phyloP scores from a whole-genome alignment of 2,113 vertebrate genomes.

The Polypterus bichir region DNA sequence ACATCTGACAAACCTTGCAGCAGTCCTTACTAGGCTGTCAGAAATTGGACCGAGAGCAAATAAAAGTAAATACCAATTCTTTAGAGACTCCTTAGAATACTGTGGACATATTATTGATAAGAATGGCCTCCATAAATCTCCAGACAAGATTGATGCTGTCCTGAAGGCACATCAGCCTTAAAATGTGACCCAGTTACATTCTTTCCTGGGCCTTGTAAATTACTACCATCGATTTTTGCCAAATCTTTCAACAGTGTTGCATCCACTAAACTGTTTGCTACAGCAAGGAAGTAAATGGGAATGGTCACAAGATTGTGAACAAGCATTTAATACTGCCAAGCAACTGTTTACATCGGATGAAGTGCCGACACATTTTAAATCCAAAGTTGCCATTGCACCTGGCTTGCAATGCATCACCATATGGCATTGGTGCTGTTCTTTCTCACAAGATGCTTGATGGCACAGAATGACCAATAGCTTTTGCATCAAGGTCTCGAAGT shows the following conservation, averaged over 20 bases:
- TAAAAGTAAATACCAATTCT: conserved; percentile 12
- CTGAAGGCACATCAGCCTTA: conserved; percentile 1
- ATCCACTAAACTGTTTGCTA: conserved; percentile 8
- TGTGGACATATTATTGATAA: conserved; percentile 17
- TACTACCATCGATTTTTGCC: conserved; percentile 13
- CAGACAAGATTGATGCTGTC: conserved; percentile 13
- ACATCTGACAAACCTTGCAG: conserved; percentile 3
- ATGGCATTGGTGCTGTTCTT: no score
- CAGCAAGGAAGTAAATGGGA: not conserved
- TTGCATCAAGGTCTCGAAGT: no score
- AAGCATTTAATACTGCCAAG: conserved; percentile 5
- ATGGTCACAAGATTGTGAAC: conserved; percentile 8
- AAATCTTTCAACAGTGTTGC: conserved; percentile 9
- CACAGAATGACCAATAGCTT: no score
- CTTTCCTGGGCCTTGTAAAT: conserved; percentile 9
- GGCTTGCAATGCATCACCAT: not conserved
- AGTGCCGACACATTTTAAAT: not conserved
- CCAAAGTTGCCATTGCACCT: no score
- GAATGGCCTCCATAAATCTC: conserved; percentile 11
- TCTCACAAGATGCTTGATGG: no score
- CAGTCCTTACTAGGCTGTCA: conserved; percentile 7
- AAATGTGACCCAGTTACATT: conserved; percentile 5
- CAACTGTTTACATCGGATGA: not conserved
- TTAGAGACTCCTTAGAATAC: conserved; percentile 6
- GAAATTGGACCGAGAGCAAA: conserved; percentile 4